These are phyloP conservation scores for Rhinolophus sinicus DNA, from an alignment of 2,113 vertebrate species.

Conservation along the genomic window DNA sequence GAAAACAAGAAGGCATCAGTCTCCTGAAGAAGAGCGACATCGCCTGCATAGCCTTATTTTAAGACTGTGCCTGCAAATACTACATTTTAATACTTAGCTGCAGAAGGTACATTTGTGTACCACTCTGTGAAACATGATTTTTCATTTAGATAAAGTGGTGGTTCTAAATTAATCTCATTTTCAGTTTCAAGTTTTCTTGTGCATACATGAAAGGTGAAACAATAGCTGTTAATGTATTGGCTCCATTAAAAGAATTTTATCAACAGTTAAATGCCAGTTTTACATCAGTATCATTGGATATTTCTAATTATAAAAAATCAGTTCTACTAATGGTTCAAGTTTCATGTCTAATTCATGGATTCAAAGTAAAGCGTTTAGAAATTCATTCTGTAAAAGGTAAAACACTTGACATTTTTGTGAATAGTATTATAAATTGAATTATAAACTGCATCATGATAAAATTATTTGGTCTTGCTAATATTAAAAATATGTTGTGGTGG, in stretches of 20 bases:
- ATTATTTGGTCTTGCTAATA: conserved; percentile 1
- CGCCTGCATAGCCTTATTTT: background rate
- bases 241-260: background rate
- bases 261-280: background rate
- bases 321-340: background rate
- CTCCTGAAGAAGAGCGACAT: background rate
- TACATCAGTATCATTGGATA: background rate
- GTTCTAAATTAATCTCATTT: conserved; percentile 1
- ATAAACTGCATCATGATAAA: background rate
- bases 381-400: background rate
- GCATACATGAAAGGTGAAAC: background rate
- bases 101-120: background rate
- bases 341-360: background rate
- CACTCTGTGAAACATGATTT: background rate
- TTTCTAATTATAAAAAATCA: conserved; percentile 8
- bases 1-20: background rate
- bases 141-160: background rate
- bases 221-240: background rate
- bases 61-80: background rate
- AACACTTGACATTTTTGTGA: background rate
- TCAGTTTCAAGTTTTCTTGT: conserved; percentile 27
- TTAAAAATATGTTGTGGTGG: background rate
- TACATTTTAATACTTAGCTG: background rate
- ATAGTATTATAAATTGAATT: background rate
- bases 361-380: conserved; percentile 13